Conservation (phyloP, 2,113 vertebrate genomes). For the Callorhinus ursinus region DNA sequence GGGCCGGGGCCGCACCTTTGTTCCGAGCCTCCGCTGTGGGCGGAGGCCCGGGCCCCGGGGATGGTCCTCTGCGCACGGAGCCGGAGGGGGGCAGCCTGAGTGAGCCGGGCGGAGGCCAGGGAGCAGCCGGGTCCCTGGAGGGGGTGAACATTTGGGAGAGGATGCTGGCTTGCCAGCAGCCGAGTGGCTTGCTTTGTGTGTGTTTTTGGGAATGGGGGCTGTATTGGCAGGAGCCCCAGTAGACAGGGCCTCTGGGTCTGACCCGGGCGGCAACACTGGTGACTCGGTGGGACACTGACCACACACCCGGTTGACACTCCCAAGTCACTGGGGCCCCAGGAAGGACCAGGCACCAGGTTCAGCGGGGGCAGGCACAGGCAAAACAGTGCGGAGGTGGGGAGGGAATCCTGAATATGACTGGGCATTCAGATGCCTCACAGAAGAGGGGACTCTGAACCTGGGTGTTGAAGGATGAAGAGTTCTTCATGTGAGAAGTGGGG, state of each 20-base stretch:
- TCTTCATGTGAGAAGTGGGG: not conserved
- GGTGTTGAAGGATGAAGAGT: not conserved
- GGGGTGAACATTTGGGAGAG: not conserved
- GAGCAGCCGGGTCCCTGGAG: not conserved
- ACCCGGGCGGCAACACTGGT: not conserved
- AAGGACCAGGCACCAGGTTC: not conserved
- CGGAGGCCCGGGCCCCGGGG: not conserved
- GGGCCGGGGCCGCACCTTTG: slow-evolving; percentile 12
- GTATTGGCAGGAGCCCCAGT: too few relatives aligned
- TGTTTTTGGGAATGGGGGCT: not conserved
- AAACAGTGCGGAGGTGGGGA: not conserved
- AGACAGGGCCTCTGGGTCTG: not conserved
- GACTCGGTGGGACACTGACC: not conserved
- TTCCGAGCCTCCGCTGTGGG: not conserved
- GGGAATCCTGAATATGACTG: rapidly evolving
- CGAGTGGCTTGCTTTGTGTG: not conserved
- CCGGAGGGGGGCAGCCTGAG: not conserved
- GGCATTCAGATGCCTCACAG: not conserved
- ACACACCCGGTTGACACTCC: not conserved
- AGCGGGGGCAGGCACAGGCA: not conserved
- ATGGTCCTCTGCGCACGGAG: not conserved
- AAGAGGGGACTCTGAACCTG: not conserved
- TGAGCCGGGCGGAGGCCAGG: not conserved
- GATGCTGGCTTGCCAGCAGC: not conserved
- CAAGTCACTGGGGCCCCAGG: not conserved